Percentiles rank a stretch among this genome's conserved stretches.
phyloP scores from a whole-genome alignment of 2,113 vertebrate species.

The Grammomys dolichurus region DNA sequence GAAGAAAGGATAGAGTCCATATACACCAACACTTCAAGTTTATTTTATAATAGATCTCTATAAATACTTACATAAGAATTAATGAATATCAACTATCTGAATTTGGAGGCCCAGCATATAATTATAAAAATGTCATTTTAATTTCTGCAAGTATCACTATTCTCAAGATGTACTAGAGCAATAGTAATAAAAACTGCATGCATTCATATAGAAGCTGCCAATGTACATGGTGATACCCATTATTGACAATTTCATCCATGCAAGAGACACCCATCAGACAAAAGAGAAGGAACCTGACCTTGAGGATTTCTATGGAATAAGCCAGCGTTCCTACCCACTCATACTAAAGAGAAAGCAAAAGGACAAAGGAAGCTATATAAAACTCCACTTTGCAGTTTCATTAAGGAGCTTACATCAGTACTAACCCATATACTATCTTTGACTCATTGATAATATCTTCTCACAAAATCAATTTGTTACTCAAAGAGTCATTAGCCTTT shows the following conservation, averaged over 20 bases:
- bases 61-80: not conserved
- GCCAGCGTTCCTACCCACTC: not conserved
- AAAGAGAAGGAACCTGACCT: not conserved
- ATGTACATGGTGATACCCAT: not conserved
- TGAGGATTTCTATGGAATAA: not conserved
- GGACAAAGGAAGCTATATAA: not conserved
- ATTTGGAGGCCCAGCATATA: not conserved
- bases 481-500: not conserved
- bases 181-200: too few relatives aligned
- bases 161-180: too few relatives aligned
- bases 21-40: not conserved
- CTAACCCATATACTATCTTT: not conserved
- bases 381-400: not conserved
- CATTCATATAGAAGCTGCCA: too few relatives aligned
- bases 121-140: not conserved
- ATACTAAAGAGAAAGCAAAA: not conserved
- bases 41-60: constrained; percentile 1
- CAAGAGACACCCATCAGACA: not conserved
- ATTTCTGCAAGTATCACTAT: too few relatives aligned
- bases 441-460: not conserved
- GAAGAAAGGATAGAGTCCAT: not conserved
- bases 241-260: not conserved
- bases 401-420: not conserved
- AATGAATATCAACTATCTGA: not conserved
- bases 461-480: not conserved